phyloP scores from a whole-genome alignment of 1,140 invertebrate species.

The Globodera rostochiensis region DNA sequence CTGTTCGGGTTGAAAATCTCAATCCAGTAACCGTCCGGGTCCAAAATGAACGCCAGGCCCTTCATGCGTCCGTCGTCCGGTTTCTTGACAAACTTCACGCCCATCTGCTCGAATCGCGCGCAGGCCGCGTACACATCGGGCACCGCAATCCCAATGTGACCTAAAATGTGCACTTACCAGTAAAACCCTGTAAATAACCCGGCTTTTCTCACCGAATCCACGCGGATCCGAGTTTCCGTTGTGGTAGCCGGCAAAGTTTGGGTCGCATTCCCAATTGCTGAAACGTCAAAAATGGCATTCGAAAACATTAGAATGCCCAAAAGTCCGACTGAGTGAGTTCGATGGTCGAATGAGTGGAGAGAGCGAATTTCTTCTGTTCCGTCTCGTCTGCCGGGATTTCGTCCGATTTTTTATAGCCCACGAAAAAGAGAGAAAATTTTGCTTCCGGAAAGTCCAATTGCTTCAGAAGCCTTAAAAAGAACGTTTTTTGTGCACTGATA shows the following conservation, averaged over 20 bases:
- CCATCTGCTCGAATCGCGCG: constrained; percentile 80
- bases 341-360: constrained; percentile 81
- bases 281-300: constrained; percentile 61
- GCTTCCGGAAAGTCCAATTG: constrained; percentile 85
- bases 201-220: constrained; percentile 75
- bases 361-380: constrained; percentile 77
- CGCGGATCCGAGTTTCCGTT: constrained; percentile 86
- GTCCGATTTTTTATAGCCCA: constrained; percentile 81
- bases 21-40: constrained; percentile 95
- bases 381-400: constrained; percentile 75
- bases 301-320: background rate
- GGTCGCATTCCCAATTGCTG: constrained; percentile 89
- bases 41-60: constrained; percentile 85
- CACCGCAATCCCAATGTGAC: constrained; percentile 85
- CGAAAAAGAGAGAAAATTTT: constrained; percentile 88
- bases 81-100: constrained; percentile 85
- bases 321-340: constrained; percentile 83
- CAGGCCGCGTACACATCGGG: constrained; percentile 84
- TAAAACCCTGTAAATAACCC: background rate
- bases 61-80: constrained; percentile 82
- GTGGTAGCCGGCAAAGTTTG: constrained; percentile 76
- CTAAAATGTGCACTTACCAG: constrained; percentile 26
- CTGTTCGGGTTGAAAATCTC: constrained; percentile 78
- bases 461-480: constrained; percentile 72
- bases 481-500: no score